These are phyloP conservation scores for Drosophila kohkoa DNA, from an alignment of 1,140 invertebrate genomes.

Conservation along the genomic window DNA sequence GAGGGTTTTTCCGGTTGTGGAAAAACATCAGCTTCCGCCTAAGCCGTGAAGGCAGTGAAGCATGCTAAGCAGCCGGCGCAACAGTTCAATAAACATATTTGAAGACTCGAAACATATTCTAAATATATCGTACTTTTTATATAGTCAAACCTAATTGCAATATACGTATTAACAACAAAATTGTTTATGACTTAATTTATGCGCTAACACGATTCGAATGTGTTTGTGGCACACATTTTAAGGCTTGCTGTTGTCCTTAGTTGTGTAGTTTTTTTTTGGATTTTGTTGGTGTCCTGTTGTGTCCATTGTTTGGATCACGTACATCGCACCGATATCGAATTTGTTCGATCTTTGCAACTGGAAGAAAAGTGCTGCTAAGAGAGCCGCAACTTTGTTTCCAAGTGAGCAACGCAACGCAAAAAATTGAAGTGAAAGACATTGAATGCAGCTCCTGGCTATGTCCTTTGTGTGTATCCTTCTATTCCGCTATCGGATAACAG, in stretches of 20 bases:
- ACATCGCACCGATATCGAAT: slow-evolving; percentile 70
- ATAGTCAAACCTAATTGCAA: slow-evolving; percentile 12
- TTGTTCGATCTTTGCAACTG: slow-evolving; percentile 67
- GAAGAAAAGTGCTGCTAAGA: slow-evolving; percentile 13
- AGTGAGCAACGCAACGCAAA: slow-evolving; percentile 50
- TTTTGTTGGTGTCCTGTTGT: slow-evolving; percentile 39
- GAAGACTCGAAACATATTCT: slow-evolving; percentile 32
- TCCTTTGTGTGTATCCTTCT: slow-evolving; percentile 42
- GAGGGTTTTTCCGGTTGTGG: slow-evolving; percentile 57
- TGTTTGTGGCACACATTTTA: slow-evolving; percentile 56
- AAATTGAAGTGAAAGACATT: slow-evolving; percentile 15
- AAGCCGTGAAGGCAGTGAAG: slow-evolving; percentile 30
- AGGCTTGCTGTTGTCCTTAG: slow-evolving; percentile 49
- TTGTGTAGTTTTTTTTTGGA: neutral
- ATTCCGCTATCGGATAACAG: slow-evolving; percentile 79
- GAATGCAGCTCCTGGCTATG: slow-evolving; percentile 37
- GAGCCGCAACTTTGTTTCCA: slow-evolving; percentile 72
- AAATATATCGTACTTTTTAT: slow-evolving; percentile 19
- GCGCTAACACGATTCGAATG: slow-evolving; percentile 57
- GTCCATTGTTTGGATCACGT: slow-evolving; percentile 77
- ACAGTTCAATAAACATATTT: slow-evolving; percentile 44
- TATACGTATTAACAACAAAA: slow-evolving; percentile 60
- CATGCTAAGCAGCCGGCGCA: slow-evolving; percentile 71
- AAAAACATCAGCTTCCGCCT: slow-evolving; percentile 59
- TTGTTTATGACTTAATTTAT: slow-evolving; percentile 73